Conservation (phyloP, 2,888 invertebrate genomes). For the Deilephila porcellus region DNA sequence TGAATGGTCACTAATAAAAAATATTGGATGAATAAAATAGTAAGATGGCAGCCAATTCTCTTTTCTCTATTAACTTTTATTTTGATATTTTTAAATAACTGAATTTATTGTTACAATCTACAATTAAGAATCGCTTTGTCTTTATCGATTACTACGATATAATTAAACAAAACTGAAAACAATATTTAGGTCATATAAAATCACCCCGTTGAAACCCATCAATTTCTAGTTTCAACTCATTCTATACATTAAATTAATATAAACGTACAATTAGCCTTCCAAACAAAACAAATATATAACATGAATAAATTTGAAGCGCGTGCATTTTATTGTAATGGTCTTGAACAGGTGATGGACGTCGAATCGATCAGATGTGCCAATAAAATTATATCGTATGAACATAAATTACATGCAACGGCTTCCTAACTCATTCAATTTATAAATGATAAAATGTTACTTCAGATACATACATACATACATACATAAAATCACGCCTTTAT, state of each 20-base stretch:
- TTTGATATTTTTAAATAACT: background rate
- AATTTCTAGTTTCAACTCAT: no score
- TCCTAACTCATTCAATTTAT: constrained; percentile 6
- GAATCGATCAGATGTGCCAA: background rate
- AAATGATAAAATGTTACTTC: background rate
- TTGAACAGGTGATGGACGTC: constrained; percentile 23
- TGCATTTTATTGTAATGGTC: constrained; percentile 1
- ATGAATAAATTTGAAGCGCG: background rate
- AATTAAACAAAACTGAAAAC: no score
- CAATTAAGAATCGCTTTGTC: no score
- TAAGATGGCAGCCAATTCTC: background rate
- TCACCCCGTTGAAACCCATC: no score
- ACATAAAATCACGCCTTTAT: no score
- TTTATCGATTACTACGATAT: no score
- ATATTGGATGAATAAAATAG: background rate
- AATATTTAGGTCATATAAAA: no score
- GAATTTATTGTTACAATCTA: background rate
- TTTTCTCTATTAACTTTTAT: background rate
- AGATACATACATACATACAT: no score
- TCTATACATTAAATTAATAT: background rate
- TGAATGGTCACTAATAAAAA: background rate
- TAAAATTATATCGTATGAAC: constrained; percentile 3
- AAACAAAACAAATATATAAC: background rate
- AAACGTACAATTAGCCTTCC: background rate
- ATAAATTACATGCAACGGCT: background rate